Base-by-base conservation (phyloP, 2,113 vertebrate genomes). In the Psilopogon haemacephalus region DNA sequence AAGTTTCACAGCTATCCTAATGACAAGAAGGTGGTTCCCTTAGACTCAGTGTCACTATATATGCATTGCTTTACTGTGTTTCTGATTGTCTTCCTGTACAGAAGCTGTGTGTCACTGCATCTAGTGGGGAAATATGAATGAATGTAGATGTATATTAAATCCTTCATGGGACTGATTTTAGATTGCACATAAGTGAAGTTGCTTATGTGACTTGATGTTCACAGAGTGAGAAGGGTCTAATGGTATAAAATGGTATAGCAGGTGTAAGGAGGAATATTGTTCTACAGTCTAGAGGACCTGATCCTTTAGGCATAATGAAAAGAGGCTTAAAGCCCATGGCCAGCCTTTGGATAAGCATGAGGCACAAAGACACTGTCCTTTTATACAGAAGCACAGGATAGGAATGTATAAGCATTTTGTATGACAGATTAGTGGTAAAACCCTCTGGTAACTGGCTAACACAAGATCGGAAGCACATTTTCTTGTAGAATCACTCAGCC, bases 271-370 rank as follows among this genome's bases (percentile, higher is more conserved):
- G 10, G 26, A 77, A 33, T 11, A 8, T 38, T 56, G 0, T 9
- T 52, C n/a, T 54, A 9, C 69, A 77, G 35, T 23, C 21, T 44
- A 56, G 64, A 69, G 19, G 26, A 18, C 17, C n/a, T 62, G 44
- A 73, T 19, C 26, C 23, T 17, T 52, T n/a, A 2, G 18, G 15
- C 14, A 32, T 46, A 52, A 32, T 28, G 23, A 69, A 42, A 62
- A 58, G 30, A 23, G 62, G 55, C 9, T 52, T 35, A 56, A 62
- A 17, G 9, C 11, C 11, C 35, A 19, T 0, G 2, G 16, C 7
- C 44, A 56, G 44, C 30, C 21, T 73, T 80, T 0, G 1, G 28
- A 7, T 37, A 55, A 58, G 18, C 9, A 35, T 0, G 0, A 94
- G 20, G 40, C 58, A 35, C 30, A 65, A 27, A 70, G 30, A 18